A percentile compares a stretch with the other conserved stretches of the same genome.
Evolutionary conservation across 2,888 invertebrate genomes (phyloP).

Genomic region (Drosophila tanythrix): DNA sequence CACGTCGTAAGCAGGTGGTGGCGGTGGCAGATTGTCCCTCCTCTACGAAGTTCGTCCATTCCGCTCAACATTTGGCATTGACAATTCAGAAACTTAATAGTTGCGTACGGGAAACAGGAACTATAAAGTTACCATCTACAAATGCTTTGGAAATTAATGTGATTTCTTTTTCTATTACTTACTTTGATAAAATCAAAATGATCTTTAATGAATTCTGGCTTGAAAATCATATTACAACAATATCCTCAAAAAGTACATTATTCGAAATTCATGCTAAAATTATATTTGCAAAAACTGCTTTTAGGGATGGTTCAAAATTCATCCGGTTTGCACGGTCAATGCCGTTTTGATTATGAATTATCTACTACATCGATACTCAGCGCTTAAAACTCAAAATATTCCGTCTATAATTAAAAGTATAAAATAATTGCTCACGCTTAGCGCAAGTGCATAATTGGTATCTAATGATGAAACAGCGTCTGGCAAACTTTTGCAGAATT

Average conservation of each 20-base stretch:
- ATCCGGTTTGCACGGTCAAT: background rate
- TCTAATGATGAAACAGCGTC: constrained; percentile 7
- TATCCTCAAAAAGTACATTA: no score
- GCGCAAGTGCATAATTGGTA: background rate
- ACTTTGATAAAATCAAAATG: background rate
- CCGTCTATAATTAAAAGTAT: background rate
- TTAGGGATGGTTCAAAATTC: background rate
- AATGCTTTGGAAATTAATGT: background rate
- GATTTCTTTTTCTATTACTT: background rate
- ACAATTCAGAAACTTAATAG: background rate
- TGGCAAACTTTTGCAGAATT: constrained; percentile 17
- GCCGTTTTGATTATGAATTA: background rate
- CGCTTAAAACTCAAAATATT: background rate
- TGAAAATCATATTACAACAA: background rate
- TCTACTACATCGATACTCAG: background rate
- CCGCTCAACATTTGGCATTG: constrained; percentile 13
- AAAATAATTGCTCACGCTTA: background rate
- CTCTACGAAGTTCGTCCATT: background rate
- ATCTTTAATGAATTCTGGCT: background rate
- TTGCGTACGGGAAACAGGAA: background rate
- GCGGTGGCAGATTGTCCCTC: background rate
- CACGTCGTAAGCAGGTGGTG: constrained; percentile 54
- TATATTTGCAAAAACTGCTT: no score
- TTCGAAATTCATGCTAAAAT: no score
- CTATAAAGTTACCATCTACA: background rate